Evolutionary conservation across 2,113 vertebrate species (phyloP).

Genomic region (Dolichotis patagonum): DNA sequence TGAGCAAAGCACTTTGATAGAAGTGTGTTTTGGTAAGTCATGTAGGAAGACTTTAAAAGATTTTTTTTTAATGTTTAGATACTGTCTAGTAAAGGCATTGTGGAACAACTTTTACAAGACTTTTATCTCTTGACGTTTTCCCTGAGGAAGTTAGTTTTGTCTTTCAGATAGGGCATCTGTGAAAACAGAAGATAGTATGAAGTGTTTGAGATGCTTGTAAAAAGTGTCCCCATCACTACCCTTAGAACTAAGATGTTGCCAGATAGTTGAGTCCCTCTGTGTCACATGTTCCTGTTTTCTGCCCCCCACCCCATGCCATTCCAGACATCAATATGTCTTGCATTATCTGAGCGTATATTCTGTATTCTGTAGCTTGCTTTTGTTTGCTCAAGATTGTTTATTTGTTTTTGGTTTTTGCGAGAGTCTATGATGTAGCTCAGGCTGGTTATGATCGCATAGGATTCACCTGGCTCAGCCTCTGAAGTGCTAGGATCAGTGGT

Average conservation of each 20-base stretch:
- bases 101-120: not conserved
- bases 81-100: not conserved
- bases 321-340: not conserved
- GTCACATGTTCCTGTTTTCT: not conserved
- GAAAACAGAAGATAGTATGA: not conserved
- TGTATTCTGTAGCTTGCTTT: not conserved
- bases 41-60: conserved; percentile 12
- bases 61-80: conserved; percentile 34
- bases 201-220: not conserved
- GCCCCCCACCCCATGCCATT: too few species aligned
- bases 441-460: not conserved
- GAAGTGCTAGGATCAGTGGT: not conserved
- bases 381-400: not conserved
- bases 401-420: not conserved
- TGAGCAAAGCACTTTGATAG: not conserved
- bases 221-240: not conserved
- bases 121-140: conserved; percentile 23
- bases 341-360: not conserved
- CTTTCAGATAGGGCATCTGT: not conserved
- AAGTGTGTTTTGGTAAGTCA: not conserved
- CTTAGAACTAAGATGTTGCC: not conserved
- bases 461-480: not conserved
- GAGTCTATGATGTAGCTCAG: not conserved
- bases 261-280: not conserved
- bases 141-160: conserved; percentile 3